Conservation (phyloP, 2,888 invertebrate genomes). For the Abscondita cerata region DNA sequence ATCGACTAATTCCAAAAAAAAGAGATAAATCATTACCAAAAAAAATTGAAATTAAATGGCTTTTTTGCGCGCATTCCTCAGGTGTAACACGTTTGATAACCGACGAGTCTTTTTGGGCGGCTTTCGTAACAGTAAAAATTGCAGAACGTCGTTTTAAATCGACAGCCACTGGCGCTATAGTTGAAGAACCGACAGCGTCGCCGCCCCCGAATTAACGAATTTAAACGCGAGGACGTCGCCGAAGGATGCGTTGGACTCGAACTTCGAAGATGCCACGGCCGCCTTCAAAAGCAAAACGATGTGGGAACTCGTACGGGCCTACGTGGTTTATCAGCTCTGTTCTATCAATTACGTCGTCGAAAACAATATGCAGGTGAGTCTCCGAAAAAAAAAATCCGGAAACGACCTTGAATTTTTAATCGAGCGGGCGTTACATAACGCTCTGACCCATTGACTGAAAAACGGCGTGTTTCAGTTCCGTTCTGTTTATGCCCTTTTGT, state of each 20-base stretch:
- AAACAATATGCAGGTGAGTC: conserved; percentile 87
- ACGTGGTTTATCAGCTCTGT: conserved; percentile 91
- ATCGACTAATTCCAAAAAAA: not conserved
- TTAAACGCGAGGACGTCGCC: too few species aligned
- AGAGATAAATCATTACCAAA: too few species aligned
- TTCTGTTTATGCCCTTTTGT: too few species aligned
- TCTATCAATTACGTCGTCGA: conserved; percentile 87
- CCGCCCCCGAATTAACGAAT: conserved; percentile 24
- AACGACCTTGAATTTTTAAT: too few species aligned
- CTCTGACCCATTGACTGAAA: too few species aligned
- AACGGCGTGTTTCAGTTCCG: too few species aligned
- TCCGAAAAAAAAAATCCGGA: not conserved
- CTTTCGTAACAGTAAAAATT: conserved; percentile 43
- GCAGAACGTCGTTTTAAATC: conserved; percentile 50
- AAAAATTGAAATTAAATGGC: conserved; percentile 58
- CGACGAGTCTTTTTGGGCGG: conserved; percentile 39
- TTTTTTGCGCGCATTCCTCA: conserved; percentile 59
- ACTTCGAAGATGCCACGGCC: conserved; percentile 87
- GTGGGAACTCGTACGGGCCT: conserved; percentile 87
- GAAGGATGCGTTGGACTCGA: conserved; percentile 79
- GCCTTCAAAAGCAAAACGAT: conserved; percentile 97
- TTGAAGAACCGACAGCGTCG: conserved; percentile 8
- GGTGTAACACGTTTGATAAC: conserved; percentile 57
- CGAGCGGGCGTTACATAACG: too few species aligned
- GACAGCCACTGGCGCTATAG: conserved; percentile 38